These are phyloP conservation scores for Dicrurus megarhynchus DNA, from an alignment of 2,113 vertebrate species.

Conservation along the genomic window DNA sequence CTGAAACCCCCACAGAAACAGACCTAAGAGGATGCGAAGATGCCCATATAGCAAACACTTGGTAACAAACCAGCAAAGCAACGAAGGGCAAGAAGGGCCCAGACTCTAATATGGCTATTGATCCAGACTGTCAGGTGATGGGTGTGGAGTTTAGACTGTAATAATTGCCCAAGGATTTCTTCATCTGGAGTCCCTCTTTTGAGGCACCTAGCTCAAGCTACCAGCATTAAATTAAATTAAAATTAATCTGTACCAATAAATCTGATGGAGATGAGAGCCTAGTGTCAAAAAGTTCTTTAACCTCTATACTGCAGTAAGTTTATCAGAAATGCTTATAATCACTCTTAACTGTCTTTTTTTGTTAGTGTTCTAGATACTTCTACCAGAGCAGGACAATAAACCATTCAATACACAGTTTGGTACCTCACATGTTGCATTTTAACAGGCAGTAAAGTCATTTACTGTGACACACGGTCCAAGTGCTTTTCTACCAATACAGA, in stretches of 20 bases:
- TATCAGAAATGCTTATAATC: neutral
- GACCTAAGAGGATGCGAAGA: neutral
- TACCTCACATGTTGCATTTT: neutral
- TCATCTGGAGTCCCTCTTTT: neutral
- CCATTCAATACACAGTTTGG: neutral
- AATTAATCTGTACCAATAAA: neutral
- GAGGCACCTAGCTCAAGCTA: neutral
- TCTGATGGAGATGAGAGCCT: neutral
- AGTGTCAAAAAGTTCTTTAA: neutral
- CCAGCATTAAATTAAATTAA: neutral
- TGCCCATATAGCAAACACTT: neutral
- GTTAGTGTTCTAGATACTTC: neutral
- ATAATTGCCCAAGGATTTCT: neutral
- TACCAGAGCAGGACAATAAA: neutral
- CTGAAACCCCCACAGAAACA: neutral
- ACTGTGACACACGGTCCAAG: accelerated
- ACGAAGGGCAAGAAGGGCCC: neutral
- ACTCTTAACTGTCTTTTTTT: neutral
- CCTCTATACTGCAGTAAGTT: neutral
- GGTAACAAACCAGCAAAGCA: neutral
- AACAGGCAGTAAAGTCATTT: neutral
- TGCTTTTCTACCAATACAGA: neutral
- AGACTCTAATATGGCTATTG: neutral
- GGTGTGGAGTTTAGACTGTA: neutral
- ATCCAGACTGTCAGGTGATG: accelerated